Percentiles rank a stretch among this genome's conserved stretches.
Evolutionary conservation across 2,113 vertebrate genomes (phyloP).

Genomic region (Tragelaphus buxtoni): DNA sequence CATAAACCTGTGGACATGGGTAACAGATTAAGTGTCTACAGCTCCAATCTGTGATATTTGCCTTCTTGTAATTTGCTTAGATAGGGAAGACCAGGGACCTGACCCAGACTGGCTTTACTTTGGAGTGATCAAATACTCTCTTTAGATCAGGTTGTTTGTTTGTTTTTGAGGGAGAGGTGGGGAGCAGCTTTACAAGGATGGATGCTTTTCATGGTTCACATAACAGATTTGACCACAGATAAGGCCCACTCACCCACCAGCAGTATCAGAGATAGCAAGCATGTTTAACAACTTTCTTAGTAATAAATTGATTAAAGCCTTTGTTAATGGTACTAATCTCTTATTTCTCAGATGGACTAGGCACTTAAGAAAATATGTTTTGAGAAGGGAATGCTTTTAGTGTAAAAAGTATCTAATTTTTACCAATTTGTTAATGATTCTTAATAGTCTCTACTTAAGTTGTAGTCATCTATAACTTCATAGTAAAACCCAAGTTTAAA

Average conservation of each 20-base stretch:
- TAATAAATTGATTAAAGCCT: neutral
- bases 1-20: neutral
- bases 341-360: constrained; percentile 26
- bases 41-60: neutral
- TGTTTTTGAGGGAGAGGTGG: neutral
- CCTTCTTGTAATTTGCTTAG: neutral
- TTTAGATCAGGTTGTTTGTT: neutral
- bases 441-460: constrained; percentile 7
- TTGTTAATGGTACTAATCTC: neutral
- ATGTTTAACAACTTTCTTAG: neutral
- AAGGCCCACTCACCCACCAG: neutral
- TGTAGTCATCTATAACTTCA: neutral
- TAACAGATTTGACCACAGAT: neutral
- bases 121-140: neutral
- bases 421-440: neutral
- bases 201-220: neutral
- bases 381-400: constrained; percentile 2
- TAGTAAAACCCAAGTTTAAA: neutral
- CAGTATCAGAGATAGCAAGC: neutral
- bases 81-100: neutral
- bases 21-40: neutral
- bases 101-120: neutral
- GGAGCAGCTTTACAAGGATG: neutral
- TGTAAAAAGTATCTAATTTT: neutral
- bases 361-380: constrained; percentile 8